These are phyloP conservation scores for Metopia argyrocephala DNA, from an alignment of 2,888 invertebrate genomes.

Conservation along the genomic window DNA sequence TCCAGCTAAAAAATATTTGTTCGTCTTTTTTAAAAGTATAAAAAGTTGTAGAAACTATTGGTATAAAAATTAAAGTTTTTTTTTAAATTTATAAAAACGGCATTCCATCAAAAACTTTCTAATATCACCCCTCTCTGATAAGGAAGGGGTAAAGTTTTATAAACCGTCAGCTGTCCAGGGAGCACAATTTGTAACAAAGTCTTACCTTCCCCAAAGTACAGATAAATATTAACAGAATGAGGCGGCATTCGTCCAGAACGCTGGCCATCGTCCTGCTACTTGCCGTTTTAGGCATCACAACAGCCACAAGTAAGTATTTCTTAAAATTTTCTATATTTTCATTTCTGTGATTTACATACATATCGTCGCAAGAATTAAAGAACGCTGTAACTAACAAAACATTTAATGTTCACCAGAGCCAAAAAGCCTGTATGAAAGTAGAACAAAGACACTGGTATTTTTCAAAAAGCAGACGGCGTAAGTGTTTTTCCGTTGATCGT, in stretches of 20 bases:
- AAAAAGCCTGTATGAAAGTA: too few relatives aligned
- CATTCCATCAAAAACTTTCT: conserved; percentile 33
- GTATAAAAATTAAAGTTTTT: conserved; percentile 25
- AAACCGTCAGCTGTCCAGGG: conserved; percentile 8
- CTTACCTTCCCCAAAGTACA: conserved; percentile 47
- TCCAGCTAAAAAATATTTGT: conserved; percentile 49
- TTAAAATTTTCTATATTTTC: not conserved
- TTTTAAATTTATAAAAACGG: conserved; percentile 36
- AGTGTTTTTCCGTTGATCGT: too few relatives aligned
- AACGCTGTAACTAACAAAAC: too few relatives aligned
- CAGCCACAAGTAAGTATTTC: conserved; percentile 75
- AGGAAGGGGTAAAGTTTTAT: conserved; percentile 31
- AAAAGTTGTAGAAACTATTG: not conserved
- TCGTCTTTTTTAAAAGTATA: not conserved
- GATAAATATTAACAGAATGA: conserved; percentile 70
- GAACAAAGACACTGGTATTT: too few relatives aligned
- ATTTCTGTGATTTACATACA: not conserved
- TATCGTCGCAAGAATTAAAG: too few relatives aligned
- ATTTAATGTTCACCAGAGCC: too few relatives aligned
- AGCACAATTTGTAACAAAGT: conserved; percentile 34
- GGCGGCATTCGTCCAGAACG: conserved; percentile 75
- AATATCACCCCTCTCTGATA: conserved; percentile 24
- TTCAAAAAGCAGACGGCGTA: too few relatives aligned
- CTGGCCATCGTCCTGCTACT: conserved; percentile 77
- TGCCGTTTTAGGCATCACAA: conserved; percentile 73